These are phyloP conservation scores for Macrotrachela quadricornifera DNA, from an alignment of 1,140 invertebrate genomes.

Conservation along the genomic window DNA sequence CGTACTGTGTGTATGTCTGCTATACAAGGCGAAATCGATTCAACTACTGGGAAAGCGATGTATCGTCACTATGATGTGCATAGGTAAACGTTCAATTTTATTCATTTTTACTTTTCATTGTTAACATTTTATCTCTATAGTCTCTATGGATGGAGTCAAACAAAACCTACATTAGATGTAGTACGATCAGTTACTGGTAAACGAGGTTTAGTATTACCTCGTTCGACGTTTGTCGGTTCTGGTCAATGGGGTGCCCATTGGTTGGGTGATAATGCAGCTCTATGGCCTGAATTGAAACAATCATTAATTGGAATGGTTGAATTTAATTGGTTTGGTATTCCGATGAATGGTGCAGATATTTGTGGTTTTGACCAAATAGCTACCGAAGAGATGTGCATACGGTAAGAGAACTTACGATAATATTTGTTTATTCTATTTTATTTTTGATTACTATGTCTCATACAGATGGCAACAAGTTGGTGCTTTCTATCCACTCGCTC, in stretches of 20 bases:
- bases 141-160: constrained; percentile 12
- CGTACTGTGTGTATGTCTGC: neutral
- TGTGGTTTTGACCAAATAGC: constrained; percentile 63
- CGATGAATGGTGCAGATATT: constrained; percentile 60
- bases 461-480: constrained; percentile 39
- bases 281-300: constrained; percentile 20
- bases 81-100: neutral
- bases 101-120: too few species aligned
- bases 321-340: constrained; percentile 6
- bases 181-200: constrained; percentile 11
- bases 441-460: too few species aligned
- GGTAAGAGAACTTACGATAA: too few species aligned
- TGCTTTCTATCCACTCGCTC: constrained; percentile 28
- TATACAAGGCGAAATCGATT: neutral
- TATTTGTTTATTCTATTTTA: too few species aligned
- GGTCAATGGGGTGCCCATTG: constrained; percentile 68
- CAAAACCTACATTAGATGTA: constrained; percentile 30
- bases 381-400: constrained; percentile 36
- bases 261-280: constrained; percentile 42
- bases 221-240: constrained; percentile 55
- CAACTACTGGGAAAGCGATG: neutral
- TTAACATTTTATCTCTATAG: too few species aligned
- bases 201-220: constrained; percentile 46
- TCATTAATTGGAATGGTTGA: constrained; percentile 15
- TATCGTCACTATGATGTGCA: constrained; percentile 8